Evolutionary conservation across 2,113 vertebrate genomes (phyloP), one percentile per base, ranked within the genome.

Genomic region (Thalassarche chlororhynchos): DNA sequence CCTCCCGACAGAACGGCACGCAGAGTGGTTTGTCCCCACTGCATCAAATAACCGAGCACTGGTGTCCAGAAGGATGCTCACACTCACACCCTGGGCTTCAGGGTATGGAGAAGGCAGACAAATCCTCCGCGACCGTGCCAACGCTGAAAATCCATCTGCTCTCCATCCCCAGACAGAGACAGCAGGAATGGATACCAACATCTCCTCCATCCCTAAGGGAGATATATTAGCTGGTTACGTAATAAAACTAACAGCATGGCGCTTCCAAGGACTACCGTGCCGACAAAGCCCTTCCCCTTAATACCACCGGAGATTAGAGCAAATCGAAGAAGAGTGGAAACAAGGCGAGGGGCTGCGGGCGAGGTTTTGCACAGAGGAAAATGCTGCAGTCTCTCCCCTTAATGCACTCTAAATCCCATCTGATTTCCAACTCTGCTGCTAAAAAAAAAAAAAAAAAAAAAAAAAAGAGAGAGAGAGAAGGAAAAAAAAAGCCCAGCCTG

Each of bases 331-430:
- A 24, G 78, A 76, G 77, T 46, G 90, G 88, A 47, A 38, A 49
- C 5, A 36, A 86, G 76, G 57, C 10, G 5, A 91, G 95, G 89
- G 93, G 79, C 89, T 72, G 86, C 1, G 58, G 90, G 82, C 0
- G 47, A 91, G 82, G 66, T 26, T 82, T 6, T 51, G 93, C 58
- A n/a, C 49, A 4, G 24, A 90, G 85, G 44, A 52, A 70, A 72
- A 91, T 9, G 75, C 77, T 78, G 92, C 92, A 72, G 72, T 2
- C 72, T 93, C 94, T 89, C 80, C 76, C 68, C 58, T 89, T 92
- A 93, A 97, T 95, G 95, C 93, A 96, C 70, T 87, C 54, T 17
- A 92, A 97, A 95, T 93, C 95, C 94, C 95, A 92, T 26, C 92
- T 94, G 94, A 93, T 89, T 96, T 82, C 74, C 77, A 65, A 21